Evolutionary conservation across 2,888 invertebrate species (phyloP), one percentile per base, ranked within the genome.

Genomic region (Synergus gifuensis): DNA sequence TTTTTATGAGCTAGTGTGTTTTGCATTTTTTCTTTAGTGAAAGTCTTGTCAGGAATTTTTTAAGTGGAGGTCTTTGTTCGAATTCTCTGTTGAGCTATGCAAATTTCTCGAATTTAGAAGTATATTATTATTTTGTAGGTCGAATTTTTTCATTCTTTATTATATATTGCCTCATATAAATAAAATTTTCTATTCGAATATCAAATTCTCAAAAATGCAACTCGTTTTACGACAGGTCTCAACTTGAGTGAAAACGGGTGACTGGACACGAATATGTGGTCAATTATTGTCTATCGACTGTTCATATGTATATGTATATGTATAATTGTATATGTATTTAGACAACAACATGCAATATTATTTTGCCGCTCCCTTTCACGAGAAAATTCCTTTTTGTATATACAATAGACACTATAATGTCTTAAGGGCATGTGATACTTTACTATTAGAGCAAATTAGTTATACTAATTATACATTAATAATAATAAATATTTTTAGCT

Each of bases 321-420:
- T 28, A 28, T 28, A 28, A 28, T 28, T 28, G 28, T 28, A 2
- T 28, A 28, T 28, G 28, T 28, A 28, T 28, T 28, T 60, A 60
- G 18, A 60, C 60, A 60, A 60, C 22, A 12, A 60, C 60, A 60
- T 22, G 60, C 1, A 60, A 22, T 60, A 60, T 22, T 44, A 67
- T 67, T 66, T 44, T 66, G 44, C 67, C 67, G 44, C 46, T 44
- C 67, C 67, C 44, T 12, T 46, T 67, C 46, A 44, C 67, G 67
- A 44, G 44, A 44, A 44, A 66, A 66, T 66, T 66, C 36, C 36
- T 42, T 40, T 4, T 42, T 8, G 42, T 12, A 42, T 8, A 40
- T 64, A 36, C 36, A 64, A 64, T 64, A 64, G 40, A 42, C 40
- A 64, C 9, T n/a, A n/a, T n/a, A n/a, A 42, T 42, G 16, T 36